Conservation (phyloP, 2,113 vertebrate genomes). For the Callaeas wilsoni region DNA sequence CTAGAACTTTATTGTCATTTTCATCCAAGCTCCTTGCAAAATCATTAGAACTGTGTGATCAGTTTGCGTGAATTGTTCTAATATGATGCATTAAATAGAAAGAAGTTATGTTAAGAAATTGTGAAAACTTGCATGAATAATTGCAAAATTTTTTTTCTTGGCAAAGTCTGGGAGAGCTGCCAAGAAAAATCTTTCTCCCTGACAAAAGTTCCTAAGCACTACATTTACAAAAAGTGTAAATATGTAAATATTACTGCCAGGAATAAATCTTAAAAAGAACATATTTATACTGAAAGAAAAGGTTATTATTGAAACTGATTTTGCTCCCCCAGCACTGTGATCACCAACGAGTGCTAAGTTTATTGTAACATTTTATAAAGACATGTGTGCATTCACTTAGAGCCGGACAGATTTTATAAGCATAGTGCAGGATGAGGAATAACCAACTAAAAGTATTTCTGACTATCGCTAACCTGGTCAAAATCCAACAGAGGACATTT, state of each 20-base stretch:
- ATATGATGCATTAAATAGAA: background rate
- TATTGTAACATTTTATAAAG: background rate
- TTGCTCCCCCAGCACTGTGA: background rate
- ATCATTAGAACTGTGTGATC: background rate
- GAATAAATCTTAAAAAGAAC: background rate
- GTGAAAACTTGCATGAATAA: conserved; percentile 4
- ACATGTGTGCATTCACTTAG: background rate
- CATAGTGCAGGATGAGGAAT: background rate
- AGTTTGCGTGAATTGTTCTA: background rate
- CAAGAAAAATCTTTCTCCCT: background rate
- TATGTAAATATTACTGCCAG: conserved; percentile 6
- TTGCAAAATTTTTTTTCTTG: background rate
- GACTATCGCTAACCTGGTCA: background rate
- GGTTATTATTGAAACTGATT: background rate
- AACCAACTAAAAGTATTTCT: background rate
- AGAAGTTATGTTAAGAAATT: background rate
- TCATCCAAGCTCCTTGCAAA: background rate
- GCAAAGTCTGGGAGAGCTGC: conserved; percentile 15
- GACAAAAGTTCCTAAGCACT: background rate
- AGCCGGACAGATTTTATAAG: background rate
- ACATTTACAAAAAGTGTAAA: conserved; percentile 11
- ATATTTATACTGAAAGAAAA: background rate
- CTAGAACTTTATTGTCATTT: background rate
- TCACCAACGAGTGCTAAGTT: background rate
- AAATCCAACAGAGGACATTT: background rate